Base-by-base conservation (phyloP, 2,797 vertebrate genomes). In the Simalia tracyae region DNA sequence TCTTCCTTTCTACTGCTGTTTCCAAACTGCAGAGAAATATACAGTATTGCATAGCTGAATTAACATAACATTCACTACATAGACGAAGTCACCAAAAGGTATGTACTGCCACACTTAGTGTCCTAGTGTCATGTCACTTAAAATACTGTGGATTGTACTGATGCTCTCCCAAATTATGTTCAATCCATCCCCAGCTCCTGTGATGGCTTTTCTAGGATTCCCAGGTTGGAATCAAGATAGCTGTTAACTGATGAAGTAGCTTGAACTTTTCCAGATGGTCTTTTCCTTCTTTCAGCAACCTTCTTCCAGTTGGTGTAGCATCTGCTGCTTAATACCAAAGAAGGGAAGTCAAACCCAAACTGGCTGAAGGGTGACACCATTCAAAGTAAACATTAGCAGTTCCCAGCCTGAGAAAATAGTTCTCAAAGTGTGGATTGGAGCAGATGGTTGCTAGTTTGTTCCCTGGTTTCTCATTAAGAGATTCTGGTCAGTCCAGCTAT, bases 11-110 rank as follows among this genome's bases (percentile, higher is more conserved):
- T n/a, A 46, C 28, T 7, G 1, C 28, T 19, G 9, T 50, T 59
- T 36, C 31, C 31, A 24, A 0, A 5, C 66, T 10, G 2, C 1
- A 15, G 66, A 64, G 28, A 68, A 93, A 57, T 46, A 87, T 24
- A 61, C 59, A 87, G 22, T 24, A 46, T 46, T 10, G 84, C 76
- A 0, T 0, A 50, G 31, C 11, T 5, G 0, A 31, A 50, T 24
- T 5, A 81, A 14, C 68, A 88, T 57, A 10, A 24, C 26, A 14
- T 31, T 42, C n/a, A 81, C 12, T 72, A 8, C 22, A 50, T 4
- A 17, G n/a, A 84, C n/a, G 2, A n/a, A 64, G 76, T 7, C 59
- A 66, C 36, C 22, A 56, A 81, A 66, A 24, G 61, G 57, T n/a
- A 2, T 26, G 42, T 3, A n/a, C 54, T 54, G 9, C 36, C 59